Evolutionary conservation across 2,113 vertebrate genomes (phyloP).

Genomic region (Oreochromis tanganicae): DNA sequence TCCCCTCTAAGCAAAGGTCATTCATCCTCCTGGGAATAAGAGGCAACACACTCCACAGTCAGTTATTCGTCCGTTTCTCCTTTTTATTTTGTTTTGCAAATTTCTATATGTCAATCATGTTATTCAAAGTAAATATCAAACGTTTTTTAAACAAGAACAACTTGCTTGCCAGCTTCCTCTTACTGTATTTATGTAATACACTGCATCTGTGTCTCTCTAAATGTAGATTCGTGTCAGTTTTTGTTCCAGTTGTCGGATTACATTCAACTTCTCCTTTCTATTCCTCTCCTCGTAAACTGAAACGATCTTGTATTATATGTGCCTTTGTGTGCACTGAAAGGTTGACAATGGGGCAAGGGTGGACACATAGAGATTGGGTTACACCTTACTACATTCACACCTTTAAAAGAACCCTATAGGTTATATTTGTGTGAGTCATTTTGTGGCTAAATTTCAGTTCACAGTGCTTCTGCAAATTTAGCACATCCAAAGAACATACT

Average conservation of each 20-base stretch:
- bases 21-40: slow-evolving; percentile 32
- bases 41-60: neutral
- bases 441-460: neutral
- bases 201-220: neutral
- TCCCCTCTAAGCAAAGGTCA: neutral
- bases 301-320: neutral
- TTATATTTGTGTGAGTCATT: neutral
- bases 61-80: neutral
- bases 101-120: neutral
- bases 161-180: neutral
- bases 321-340: slow-evolving; percentile 1
- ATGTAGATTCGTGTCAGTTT: neutral
- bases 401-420: neutral
- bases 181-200: neutral
- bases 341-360: slow-evolving; percentile 17
- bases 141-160: neutral
- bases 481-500: neutral
- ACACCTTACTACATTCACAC: neutral
- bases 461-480: neutral
- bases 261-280: neutral
- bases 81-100: neutral
- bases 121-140: neutral
- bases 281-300: neutral
- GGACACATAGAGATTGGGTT: neutral
- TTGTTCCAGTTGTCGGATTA: neutral